Evolutionary conservation across 2,888 invertebrate species (phyloP).

Genomic region (Euproctis similis): DNA sequence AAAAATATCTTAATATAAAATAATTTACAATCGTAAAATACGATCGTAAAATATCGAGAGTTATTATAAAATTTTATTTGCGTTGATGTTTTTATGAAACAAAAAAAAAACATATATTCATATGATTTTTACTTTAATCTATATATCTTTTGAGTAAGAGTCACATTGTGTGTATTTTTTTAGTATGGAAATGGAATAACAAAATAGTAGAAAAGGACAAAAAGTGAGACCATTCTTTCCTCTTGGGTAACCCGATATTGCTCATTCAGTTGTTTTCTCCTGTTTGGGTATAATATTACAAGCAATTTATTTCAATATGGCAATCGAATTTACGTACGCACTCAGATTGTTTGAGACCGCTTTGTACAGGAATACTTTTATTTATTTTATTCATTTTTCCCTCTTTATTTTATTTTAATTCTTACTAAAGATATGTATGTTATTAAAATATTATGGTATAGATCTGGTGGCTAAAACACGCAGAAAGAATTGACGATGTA

Average conservation of each 20-base stretch:
- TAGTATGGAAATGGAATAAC: constrained; percentile 38
- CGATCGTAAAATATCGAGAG: too few species aligned
- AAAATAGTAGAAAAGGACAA: constrained; percentile 52
- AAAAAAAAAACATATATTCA: too few species aligned
- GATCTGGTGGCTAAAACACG: too few species aligned
- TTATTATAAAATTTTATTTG: too few species aligned
- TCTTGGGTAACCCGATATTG: constrained; percentile 64
- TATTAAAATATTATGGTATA: too few species aligned
- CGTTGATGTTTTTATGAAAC: constrained; percentile 74
- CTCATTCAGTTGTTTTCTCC: constrained; percentile 70
- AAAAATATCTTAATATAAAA: constrained; percentile 53
- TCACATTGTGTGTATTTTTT: constrained; percentile 21
- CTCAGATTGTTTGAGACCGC: constrained; percentile 45
- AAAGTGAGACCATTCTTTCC: constrained; percentile 52
- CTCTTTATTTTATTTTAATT: constrained; percentile 6
- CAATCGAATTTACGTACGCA: constrained; percentile 65
- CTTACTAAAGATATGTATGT: too few species aligned
- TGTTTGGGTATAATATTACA: constrained; percentile 75
- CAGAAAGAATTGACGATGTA: too few species aligned
- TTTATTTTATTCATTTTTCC: constrained; percentile 39
- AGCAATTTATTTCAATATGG: constrained; percentile 71
- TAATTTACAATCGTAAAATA: constrained; percentile 32
- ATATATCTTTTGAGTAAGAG: constrained; percentile 13
- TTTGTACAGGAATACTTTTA: too few species aligned
- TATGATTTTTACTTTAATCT: constrained; percentile 16